phyloP scores from a whole-genome alignment of 1,140 invertebrate species.

The Trichonephila inaurata region DNA sequence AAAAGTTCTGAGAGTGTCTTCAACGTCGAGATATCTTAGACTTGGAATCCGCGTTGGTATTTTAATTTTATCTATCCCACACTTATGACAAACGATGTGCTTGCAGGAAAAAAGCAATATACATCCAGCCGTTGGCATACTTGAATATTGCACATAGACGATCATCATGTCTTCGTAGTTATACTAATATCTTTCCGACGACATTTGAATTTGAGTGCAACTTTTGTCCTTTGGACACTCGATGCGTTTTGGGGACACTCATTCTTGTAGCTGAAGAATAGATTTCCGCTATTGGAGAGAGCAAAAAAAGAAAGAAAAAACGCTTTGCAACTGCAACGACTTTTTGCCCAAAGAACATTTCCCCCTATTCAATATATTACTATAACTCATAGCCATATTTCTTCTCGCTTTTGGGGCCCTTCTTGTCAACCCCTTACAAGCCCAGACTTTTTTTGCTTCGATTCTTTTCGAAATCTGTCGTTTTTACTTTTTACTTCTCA shows the following conservation, averaged over 20 bases:
- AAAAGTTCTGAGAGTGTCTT: constrained; percentile 7
- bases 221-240: constrained; percentile 74
- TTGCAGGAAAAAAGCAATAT: constrained; percentile 58
- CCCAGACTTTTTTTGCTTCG: constrained; percentile 58
- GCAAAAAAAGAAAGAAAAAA: constrained; percentile 38
- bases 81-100: constrained; percentile 64
- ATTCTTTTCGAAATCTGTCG: constrained; percentile 62
- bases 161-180: constrained; percentile 73
- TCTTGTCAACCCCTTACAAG: constrained; percentile 73
- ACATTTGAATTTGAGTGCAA: constrained; percentile 75
- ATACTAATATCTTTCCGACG: constrained; percentile 75
- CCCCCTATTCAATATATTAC: constrained; percentile 76
- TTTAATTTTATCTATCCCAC: constrained; percentile 70
- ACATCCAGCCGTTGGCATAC: constrained; percentile 31
- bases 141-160: constrained; percentile 62
- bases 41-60: constrained; percentile 42
- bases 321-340: constrained; percentile 72
- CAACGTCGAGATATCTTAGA: constrained; percentile 17
- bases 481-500: constrained; percentile 65
- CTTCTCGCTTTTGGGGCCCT: constrained; percentile 64
- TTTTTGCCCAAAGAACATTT: constrained; percentile 68
- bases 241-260: constrained; percentile 71
- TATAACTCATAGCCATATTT: constrained; percentile 75
- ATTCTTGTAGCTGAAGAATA: constrained; percentile 74
- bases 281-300: constrained; percentile 71